Base-by-base conservation (phyloP, 2,888 invertebrate genomes). In the Linyphia triangularis region DNA sequence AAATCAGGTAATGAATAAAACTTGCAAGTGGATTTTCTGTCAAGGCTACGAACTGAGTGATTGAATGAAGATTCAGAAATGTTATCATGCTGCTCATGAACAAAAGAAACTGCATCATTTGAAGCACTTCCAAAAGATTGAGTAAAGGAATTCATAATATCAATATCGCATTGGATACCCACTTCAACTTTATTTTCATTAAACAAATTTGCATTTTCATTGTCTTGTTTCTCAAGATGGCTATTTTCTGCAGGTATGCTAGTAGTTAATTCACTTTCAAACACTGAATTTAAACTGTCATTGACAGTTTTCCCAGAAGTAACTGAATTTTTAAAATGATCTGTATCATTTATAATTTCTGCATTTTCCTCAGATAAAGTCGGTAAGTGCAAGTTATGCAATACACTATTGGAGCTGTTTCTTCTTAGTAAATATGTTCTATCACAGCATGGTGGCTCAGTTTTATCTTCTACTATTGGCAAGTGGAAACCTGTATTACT, bases 91-190 rank as follows among this genome's bases (percentile, higher is more conserved):
- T 63, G 63, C 24, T n/a, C 4, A 1, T 30, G 51, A 19, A 16
- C 3, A 2, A 16, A 33, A 30, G 67, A 67, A 28, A 33, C 16
- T 67, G 33, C 26, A 16, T 67, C 19, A 67, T 19, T n/a, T 5
- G 67, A 33, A 30, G 28, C 33, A n/a, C 24, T 72, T 16, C 26
- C 13, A 22, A n/a, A 13, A 2, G 37, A 28, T 9, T 13, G 24
- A 67, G 19, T 9, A 65, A n/a, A 30, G 13, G 9, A 28, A n/a
- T 4, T 16, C n/a, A 33, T 22, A 13, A 70, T 61, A 63, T 82
- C 40, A 13, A 70, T 61, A 63, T 82, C 40, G 75, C 86, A 88
- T 24, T 88, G 86, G 16, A 88, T 59, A 13, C 86, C 86, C n/a
- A 72, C 22, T 24, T 82, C 72, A 19, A 57, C 30, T 72, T 61